Base-by-base conservation (phyloP, 2,888 invertebrate species). In the Fissipunctia ypsillon region DNA sequence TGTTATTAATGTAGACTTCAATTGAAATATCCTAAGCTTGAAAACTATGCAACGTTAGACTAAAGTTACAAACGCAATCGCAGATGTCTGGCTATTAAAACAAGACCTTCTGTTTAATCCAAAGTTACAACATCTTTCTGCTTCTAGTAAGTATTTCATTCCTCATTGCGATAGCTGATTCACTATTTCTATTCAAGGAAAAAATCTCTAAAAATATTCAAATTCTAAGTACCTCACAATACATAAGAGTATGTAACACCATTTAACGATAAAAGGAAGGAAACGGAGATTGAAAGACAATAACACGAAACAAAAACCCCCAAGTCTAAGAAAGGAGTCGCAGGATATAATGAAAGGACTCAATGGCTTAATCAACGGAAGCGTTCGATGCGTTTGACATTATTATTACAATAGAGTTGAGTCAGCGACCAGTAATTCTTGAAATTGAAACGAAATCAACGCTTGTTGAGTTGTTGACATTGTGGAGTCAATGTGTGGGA, bases 281-380 rank as follows among this genome's bases (percentile, higher is more conserved):
- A 87, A 85, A 76, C 54, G 69, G 70, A 78, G 80, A 82, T 78
- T 82, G 75, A 64, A 60, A 31, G 56, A 84, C 79, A 81, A 83
- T 84, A 74, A 76, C 64, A 66, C 57, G 63, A 66, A 78, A 79
- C 61, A 75, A 78, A 80, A 72, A 38, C 31, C 35, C 56, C 63
- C 54, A 61, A 75, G 61, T 75, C 83, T 80, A 81, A 84, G 77
- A 87, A 76, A 82, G 84, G 88, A 65, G 66, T 69, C 67, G 52
- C 86, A 87, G 90, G 90, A 90, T 76, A 86, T 41, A 73, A 65
- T 52, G 76, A 76, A 78, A 78, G 80, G 80, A 60, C 77, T 89
- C 63, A 31, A 79, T 79, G 31, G 41, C 43, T 56, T 87, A 89
- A 89, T 89, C 88, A 78, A 89, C 89, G 90, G 90, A 90, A 88